Base-by-base conservation (phyloP, 2,113 vertebrate species). In the Amblyopsis rosae region DNA sequence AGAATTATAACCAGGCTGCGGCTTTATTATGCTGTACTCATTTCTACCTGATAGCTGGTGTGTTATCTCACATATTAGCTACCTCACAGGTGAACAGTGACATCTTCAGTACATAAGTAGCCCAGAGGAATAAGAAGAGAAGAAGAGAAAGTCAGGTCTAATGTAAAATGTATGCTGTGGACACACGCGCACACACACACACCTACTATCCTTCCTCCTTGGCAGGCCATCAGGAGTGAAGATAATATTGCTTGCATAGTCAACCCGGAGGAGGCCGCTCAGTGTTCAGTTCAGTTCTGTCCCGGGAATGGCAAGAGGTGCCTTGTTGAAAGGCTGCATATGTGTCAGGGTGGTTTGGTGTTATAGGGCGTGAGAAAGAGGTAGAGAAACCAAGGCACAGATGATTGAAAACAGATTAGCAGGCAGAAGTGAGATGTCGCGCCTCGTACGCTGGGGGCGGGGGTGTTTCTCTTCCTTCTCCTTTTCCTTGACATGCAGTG, bases 401-500 rank as follows among this genome's bases (percentile, higher is more conserved):
- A 45, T 62, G 13, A 19, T 13, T 41, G 32, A 13, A 26, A 55
- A 60, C n/a, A 56, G 71, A 62, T 32, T 57, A 26, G 4, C 47
- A 60, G 6, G 61, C 1, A 6, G 4, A 62, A 53, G 61, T 80
- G 67, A 75, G 85, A 83, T 82, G 75, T 84, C 74, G n/a, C 55
- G 67, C 80, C 65, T 77, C 88, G 19, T 12, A 81, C 86, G 83
- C 82, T 53, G 66, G 62, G 62, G 65, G 12, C 8, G 67, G 69
- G 79, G 80, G 84, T 62, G 80, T 73, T 9, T 2, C 49, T 81
- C 82, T 84, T 87, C 86, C 82, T 67, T 62, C 72, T 17, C 13
- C 70, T 19, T 62, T 41, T 33, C 41, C 45, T 72, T n/a, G 0
- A 12, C 5, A 58, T 58, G 13, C 26, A 57, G 4, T 9, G 19